Evolutionary conservation across 1,140 invertebrate species (phyloP).

Genomic region (Onthophagus taurus): DNA sequence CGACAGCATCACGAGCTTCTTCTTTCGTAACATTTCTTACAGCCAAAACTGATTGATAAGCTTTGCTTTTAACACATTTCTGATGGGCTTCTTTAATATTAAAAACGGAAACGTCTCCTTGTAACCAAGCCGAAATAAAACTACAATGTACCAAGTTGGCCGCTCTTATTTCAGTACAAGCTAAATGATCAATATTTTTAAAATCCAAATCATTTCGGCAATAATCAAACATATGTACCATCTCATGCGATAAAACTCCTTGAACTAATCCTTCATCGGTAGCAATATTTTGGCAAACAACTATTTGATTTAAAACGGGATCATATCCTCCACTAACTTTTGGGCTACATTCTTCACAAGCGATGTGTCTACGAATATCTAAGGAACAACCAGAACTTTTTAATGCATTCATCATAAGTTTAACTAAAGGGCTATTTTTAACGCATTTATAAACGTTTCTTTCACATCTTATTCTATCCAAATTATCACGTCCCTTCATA

Average conservation of each 20-base stretch:
- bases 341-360: conserved; percentile 81
- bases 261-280: conserved; percentile 55
- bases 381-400: conserved; percentile 74
- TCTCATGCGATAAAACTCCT: conserved; percentile 79
- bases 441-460: conserved; percentile 65
- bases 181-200: conserved; percentile 83
- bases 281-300: conserved; percentile 84
- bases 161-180: conserved; percentile 88
- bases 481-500: conserved; percentile 53
- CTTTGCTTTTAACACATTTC: conserved; percentile 87
- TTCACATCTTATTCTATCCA: conserved; percentile 72
- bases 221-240: conserved; percentile 96
- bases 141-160: conserved; percentile 90
- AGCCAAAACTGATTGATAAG: conserved; percentile 69
- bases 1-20: conserved; percentile 67
- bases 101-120: conserved; percentile 66
- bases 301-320: conserved; percentile 79
- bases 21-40: conserved; percentile 62
- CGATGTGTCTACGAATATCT: conserved; percentile 77
- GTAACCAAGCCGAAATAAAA: conserved; percentile 65
- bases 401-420: conserved; percentile 75
- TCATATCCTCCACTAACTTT: conserved; percentile 87
- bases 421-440: conserved; percentile 72
- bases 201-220: conserved; percentile 85
- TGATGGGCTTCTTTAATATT: conserved; percentile 64